Evolutionary conservation across 1,140 invertebrate genomes (phyloP).

Genomic region (Zaprionus camerounensis): DNA sequence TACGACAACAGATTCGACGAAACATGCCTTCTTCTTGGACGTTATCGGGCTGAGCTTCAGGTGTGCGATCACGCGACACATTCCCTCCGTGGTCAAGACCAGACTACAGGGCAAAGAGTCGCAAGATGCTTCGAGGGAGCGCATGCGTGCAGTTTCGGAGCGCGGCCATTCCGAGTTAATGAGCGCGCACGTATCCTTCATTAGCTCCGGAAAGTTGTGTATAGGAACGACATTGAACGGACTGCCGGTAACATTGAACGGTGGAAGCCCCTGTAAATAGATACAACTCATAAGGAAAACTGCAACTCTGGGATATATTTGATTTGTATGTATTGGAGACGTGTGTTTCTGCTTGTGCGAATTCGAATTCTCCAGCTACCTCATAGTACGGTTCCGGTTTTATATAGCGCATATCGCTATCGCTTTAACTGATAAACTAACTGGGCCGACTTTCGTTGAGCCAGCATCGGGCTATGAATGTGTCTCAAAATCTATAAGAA

Average conservation of each 20-base stretch:
- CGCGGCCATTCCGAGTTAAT: constrained; percentile 93
- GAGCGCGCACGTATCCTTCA: constrained; percentile 88
- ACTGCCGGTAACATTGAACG: constrained; percentile 82
- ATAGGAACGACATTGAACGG: constrained; percentile 87
- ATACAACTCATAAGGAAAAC: constrained; percentile 9
- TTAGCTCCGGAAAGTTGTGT: constrained; percentile 88
- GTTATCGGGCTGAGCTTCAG: constrained; percentile 90
- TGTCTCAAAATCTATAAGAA: constrained; percentile 69
- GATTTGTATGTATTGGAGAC: neutral
- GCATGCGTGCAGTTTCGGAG: constrained; percentile 90
- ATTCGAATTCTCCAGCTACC: constrained; percentile 51
- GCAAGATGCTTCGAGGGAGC: constrained; percentile 88
- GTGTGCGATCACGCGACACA: constrained; percentile 88
- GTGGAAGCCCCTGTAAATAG: constrained; percentile 80
- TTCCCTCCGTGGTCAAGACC: constrained; percentile 87
- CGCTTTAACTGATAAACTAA: constrained; percentile 61
- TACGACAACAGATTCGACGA: constrained; percentile 92
- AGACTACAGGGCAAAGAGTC: constrained; percentile 90
- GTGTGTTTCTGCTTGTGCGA: constrained; percentile 3
- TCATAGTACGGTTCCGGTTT: constrained; percentile 83
- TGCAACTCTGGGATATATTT: neutral
- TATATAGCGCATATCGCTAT: constrained; percentile 80
- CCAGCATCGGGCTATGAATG: constrained; percentile 55
- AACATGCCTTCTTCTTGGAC: constrained; percentile 88
- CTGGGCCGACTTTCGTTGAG: constrained; percentile 53